These are phyloP conservation scores for Enteromius radiatus DNA, from an alignment of 2,797 vertebrate species.

Conservation along the genomic window DNA sequence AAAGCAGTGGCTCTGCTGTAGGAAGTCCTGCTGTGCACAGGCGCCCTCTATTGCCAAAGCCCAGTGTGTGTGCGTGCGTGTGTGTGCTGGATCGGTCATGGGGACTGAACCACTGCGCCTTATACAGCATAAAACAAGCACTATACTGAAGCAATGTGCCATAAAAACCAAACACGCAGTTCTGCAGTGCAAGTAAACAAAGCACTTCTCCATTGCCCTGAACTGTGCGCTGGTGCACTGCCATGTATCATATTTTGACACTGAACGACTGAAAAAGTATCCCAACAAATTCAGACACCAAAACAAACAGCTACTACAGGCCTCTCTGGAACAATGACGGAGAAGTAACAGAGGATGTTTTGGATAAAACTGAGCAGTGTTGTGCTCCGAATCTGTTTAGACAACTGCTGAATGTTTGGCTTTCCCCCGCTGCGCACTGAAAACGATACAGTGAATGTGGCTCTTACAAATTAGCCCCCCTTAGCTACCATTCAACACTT, in stretches of 20 bases:
- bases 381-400: slow-evolving; percentile 78
- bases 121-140: slow-evolving; percentile 38
- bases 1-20: slow-evolving; percentile 46
- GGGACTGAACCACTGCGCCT: slow-evolving; percentile 24
- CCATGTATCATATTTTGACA: not conserved
- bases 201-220: slow-evolving; percentile 16
- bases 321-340: not conserved
- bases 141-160: slow-evolving; percentile 53
- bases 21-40: slow-evolving; percentile 73
- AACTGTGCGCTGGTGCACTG: not conserved
- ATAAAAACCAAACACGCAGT: slow-evolving; percentile 51
- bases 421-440: slow-evolving; percentile 75
- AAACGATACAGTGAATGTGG: slow-evolving; percentile 75
- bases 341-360: not conserved
- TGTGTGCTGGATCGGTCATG: slow-evolving; percentile 31
- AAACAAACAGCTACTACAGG: not conserved
- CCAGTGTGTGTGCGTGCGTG: slow-evolving; percentile 35
- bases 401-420: slow-evolving; percentile 83
- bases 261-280: not conserved
- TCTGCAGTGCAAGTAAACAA: slow-evolving; percentile 50
- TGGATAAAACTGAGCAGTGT: slow-evolving; percentile 38
- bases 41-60: slow-evolving; percentile 83
- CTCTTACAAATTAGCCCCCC: slow-evolving; percentile 80
- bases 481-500: slow-evolving; percentile 74
- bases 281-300: not conserved